Evolutionary conservation across 2,888 invertebrate genomes (phyloP).

Genomic region (Brachynemurus nebulosus): DNA sequence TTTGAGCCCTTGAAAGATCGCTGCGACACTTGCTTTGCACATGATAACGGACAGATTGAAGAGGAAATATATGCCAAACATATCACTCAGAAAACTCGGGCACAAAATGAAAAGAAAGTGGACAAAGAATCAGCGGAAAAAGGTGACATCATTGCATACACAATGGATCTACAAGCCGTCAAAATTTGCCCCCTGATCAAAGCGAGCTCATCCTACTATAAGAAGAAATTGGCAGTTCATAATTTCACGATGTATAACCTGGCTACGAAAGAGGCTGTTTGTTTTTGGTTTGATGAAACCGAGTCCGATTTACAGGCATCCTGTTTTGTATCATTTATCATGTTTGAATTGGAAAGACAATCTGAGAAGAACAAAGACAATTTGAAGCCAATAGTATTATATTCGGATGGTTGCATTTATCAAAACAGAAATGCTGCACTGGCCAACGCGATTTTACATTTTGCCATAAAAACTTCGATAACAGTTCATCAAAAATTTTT

Average conservation of each 20-base stretch:
- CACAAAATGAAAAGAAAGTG: too few relatives aligned
- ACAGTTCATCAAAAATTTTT: slow-evolving; percentile 18
- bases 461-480: slow-evolving; percentile 16
- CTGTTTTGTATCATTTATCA: slow-evolving; percentile 16
- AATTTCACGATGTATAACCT: slow-evolving; percentile 22
- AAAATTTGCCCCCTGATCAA: too few relatives aligned
- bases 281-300: slow-evolving; percentile 20
- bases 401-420: slow-evolving; percentile 21
- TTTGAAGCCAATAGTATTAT: slow-evolving; percentile 21
- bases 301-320: slow-evolving; percentile 13
- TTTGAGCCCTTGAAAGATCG: too few relatives aligned
- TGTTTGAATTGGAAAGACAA: slow-evolving; percentile 12
- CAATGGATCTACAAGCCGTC: too few relatives aligned
- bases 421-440: slow-evolving; percentile 22
- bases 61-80: too few relatives aligned
- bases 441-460: slow-evolving; percentile 21
- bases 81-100: too few relatives aligned
- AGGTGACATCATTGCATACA: too few relatives aligned
- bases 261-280: slow-evolving; percentile 14
- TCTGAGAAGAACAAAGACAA: slow-evolving; percentile 12
- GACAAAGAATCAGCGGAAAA: too few relatives aligned
- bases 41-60: too few relatives aligned
- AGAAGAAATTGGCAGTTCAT: too few relatives aligned
- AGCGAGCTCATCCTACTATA: too few relatives aligned
- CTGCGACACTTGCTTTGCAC: too few relatives aligned